Conservation (phyloP, 2,888 invertebrate genomes). For the Byasa hedistus region DNA sequence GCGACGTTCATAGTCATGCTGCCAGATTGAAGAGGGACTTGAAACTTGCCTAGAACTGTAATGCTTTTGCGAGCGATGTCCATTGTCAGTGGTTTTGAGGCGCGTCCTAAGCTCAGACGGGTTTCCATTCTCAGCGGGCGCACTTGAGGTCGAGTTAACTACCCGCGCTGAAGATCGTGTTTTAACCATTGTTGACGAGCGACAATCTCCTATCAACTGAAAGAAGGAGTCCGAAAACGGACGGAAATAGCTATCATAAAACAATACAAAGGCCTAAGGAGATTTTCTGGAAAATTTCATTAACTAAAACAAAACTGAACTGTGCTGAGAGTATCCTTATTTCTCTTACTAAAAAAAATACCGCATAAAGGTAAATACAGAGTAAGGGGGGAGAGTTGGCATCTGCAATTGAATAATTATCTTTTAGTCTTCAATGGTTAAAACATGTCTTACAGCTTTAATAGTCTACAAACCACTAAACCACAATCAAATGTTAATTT, state of each 20-base stretch:
- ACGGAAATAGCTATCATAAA: constrained; percentile 62
- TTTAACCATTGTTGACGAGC: constrained; percentile 79
- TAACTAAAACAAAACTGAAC: constrained; percentile 44
- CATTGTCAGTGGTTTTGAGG: constrained; percentile 68
- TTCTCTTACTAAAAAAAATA: constrained; percentile 64
- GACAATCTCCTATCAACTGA: constrained; percentile 79
- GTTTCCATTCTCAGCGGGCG: constrained; percentile 69
- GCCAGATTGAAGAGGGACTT: constrained; percentile 81
- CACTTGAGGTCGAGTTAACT: constrained; percentile 66
- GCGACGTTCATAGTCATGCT: constrained; percentile 43
- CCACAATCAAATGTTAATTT: constrained; percentile 54
- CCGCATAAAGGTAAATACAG: constrained; percentile 47
- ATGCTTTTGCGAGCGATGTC: constrained; percentile 68
- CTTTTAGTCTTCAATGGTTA: constrained; percentile 77
- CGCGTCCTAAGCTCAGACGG: constrained; percentile 70
- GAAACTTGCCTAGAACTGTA: constrained; percentile 72
- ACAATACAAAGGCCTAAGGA: constrained; percentile 49
- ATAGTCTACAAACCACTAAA: constrained; percentile 62
- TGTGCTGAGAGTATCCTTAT: constrained; percentile 56
- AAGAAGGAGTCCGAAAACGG: constrained; percentile 75
- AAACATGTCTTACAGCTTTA: constrained; percentile 78
- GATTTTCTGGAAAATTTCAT: constrained; percentile 75
- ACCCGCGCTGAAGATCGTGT: constrained; percentile 79
- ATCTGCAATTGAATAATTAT: constrained; percentile 78
- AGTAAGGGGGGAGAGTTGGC: constrained; percentile 62